These are phyloP conservation scores for Tenrec ecaudatus DNA, from an alignment of 2,113 vertebrate species.

Conservation along the genomic window DNA sequence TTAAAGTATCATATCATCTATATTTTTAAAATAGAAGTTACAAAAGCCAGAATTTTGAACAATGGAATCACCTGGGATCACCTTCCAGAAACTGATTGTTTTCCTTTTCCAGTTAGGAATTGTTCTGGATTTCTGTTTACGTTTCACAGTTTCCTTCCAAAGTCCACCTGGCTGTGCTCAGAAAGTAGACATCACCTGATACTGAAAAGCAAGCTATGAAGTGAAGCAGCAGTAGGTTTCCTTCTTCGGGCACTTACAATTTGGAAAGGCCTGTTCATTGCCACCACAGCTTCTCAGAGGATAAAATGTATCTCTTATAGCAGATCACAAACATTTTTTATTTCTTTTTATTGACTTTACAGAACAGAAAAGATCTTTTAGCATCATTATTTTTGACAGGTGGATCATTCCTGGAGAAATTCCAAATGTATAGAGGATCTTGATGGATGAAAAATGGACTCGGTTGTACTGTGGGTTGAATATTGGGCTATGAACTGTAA, in stretches of 20 bases:
- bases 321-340: background rate
- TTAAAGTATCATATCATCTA: background rate
- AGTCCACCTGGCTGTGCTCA: background rate
- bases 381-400: background rate
- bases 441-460: background rate
- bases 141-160: background rate
- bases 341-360: slow-evolving; percentile 49
- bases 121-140: background rate
- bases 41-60: background rate
- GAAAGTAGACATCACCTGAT: background rate
- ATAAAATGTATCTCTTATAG: background rate
- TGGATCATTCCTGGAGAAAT: background rate
- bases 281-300: background rate
- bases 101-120: background rate
- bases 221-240: too few species aligned
- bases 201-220: background rate
- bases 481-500: too few species aligned
- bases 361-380: background rate
- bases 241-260: too few species aligned
- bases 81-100: background rate
- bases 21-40: background rate
- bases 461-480: too few species aligned
- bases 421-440: slow-evolving; percentile 16
- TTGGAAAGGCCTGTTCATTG: background rate
- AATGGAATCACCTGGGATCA: background rate